These are phyloP conservation scores for Ophonus ardosiacus DNA, from an alignment of 2,888 invertebrate species.

Conservation along the genomic window DNA sequence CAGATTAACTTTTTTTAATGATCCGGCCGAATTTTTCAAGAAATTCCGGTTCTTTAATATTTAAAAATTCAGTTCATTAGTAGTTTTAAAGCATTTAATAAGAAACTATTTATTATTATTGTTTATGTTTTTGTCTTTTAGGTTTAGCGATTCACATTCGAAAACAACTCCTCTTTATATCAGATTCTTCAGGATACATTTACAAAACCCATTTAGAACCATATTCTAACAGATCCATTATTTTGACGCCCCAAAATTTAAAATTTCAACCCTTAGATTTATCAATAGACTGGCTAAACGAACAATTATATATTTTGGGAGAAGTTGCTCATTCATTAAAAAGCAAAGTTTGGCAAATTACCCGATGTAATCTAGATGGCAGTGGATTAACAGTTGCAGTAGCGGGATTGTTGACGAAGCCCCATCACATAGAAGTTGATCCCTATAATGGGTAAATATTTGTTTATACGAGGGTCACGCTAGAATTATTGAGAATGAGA, in stretches of 20 bases:
- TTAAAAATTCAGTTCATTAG: too few species aligned
- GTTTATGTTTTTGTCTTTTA: constrained; percentile 70
- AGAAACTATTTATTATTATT: not conserved
- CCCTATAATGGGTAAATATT: constrained; percentile 89
- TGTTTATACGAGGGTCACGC: not conserved
- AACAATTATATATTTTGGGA: constrained; percentile 89
- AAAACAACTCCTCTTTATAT: constrained; percentile 85
- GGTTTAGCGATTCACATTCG: constrained; percentile 89
- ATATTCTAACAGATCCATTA: constrained; percentile 75
- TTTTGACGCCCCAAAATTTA: constrained; percentile 78
- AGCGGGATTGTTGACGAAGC: constrained; percentile 83
- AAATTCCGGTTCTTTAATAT: too few species aligned
- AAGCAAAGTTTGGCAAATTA: constrained; percentile 83
- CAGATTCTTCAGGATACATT: constrained; percentile 85
- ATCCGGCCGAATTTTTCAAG: too few species aligned
- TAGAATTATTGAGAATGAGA: not conserved
- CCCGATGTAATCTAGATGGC: constrained; percentile 87
- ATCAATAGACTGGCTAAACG: constrained; percentile 93
- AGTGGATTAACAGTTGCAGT: constrained; percentile 83
- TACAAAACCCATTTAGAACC: constrained; percentile 76
- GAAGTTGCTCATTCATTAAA: constrained; percentile 80
- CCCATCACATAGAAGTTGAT: constrained; percentile 92
- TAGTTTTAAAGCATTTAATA: too few species aligned
- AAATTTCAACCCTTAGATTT: constrained; percentile 84
- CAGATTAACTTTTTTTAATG: too few species aligned